These are phyloP conservation scores for Phaenicophaeus curvirostris DNA, from an alignment of 2,797 vertebrate genomes.

Conservation along the genomic window DNA sequence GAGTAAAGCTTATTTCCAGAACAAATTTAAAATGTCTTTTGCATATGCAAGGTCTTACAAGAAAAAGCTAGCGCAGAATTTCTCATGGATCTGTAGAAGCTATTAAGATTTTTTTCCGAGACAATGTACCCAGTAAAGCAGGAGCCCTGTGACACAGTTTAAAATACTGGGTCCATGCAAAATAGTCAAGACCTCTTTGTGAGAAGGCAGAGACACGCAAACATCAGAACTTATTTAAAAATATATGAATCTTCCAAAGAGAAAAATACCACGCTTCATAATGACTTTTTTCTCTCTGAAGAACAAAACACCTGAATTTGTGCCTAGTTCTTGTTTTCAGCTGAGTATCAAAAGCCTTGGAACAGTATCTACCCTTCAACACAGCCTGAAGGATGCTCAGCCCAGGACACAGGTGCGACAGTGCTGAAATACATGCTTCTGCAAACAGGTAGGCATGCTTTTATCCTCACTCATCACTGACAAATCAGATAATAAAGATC, in stretches of 20 bases:
- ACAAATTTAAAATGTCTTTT: background rate
- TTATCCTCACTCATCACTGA: background rate
- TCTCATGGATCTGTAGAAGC: background rate
- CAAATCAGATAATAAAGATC: background rate
- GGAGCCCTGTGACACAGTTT: background rate
- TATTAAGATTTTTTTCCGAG: background rate
- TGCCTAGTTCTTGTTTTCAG: background rate
- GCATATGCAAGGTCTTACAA: background rate
- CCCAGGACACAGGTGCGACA: background rate
- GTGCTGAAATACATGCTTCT: background rate
- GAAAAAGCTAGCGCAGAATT: background rate
- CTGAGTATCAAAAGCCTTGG: background rate
- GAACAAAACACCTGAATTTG: background rate
- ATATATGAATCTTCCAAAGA: background rate
- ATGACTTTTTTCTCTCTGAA: background rate
- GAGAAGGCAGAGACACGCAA: background rate
- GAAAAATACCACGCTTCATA: background rate
- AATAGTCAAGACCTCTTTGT: accelerated
- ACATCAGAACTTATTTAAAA: background rate
- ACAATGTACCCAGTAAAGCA: background rate
- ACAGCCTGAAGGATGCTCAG: accelerated
- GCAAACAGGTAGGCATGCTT: background rate
- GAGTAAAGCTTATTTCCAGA: background rate
- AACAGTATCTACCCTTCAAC: background rate
- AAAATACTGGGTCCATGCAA: background rate